Percentiles rank a stretch among this genome's conserved stretches.
These are phyloP conservation scores for Crocodylus rhombifer DNA, from an alignment of 2,797 vertebrate genomes.

Conservation along the genomic window DNA sequence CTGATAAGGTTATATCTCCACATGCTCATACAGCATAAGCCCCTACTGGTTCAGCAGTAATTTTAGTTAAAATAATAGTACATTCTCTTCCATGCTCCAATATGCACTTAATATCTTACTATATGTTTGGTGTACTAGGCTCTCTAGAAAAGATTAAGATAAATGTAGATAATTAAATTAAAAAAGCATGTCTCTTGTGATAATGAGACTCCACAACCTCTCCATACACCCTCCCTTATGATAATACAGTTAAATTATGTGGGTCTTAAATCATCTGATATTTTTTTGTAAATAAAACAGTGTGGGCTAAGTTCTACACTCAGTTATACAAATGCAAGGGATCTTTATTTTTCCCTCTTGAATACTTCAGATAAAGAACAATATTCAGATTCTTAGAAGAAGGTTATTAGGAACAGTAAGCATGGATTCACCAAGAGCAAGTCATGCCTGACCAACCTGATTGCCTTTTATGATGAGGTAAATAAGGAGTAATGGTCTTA, in stretches of 20 bases:
- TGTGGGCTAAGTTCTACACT: background rate
- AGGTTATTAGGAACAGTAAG: too few relatives aligned
- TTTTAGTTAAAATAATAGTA: background rate
- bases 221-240: background rate
- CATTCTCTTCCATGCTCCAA: background rate
- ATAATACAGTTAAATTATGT: background rate
- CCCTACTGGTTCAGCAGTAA: background rate
- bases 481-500: too few relatives aligned
- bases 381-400: background rate
- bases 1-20: rapidly evolving
- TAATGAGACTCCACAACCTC: background rate
- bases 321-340: background rate
- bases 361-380: background rate
- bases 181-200: background rate
- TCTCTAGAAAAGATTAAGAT: background rate
- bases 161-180: background rate
- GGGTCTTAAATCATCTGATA: background rate
- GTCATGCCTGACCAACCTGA: too few relatives aligned
- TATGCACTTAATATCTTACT: background rate
- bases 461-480: too few relatives aligned
- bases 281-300: background rate
- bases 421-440: too few relatives aligned
- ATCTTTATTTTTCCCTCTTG: background rate
- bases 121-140: background rate
- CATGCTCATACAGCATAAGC: background rate